phyloP scores from a whole-genome alignment of 2,113 vertebrate species.

The Bubalus kerabau region DNA sequence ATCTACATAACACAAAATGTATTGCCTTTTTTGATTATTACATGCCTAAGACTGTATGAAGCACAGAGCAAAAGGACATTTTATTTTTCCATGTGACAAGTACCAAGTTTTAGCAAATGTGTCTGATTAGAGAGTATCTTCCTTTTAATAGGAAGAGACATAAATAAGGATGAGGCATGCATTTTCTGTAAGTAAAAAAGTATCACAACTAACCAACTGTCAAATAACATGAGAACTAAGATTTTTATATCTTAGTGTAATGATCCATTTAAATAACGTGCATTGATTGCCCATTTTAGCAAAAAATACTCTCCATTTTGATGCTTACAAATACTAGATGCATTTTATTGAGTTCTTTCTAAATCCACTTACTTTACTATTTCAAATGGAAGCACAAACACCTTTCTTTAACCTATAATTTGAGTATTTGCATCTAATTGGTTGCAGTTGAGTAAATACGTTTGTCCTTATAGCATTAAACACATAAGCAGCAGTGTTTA shows the following conservation, averaged over 20 bases:
- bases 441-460: constrained; percentile 61
- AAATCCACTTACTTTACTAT: neutral
- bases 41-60: neutral
- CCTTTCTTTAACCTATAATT: constrained; percentile 28
- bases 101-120: neutral
- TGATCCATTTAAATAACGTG: neutral
- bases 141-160: neutral
- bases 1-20: neutral
- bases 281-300: neutral
- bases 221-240: neutral
- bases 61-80: neutral
- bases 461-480: constrained; percentile 73
- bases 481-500: constrained; percentile 63
- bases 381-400: constrained; percentile 20
- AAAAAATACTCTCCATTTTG: neutral
- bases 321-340: neutral
- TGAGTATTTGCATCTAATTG: constrained; percentile 51
- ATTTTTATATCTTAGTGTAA: neutral
- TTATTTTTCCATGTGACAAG: neutral
- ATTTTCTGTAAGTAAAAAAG: neutral
- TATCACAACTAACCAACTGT: neutral
- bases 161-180: neutral
- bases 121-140: neutral
- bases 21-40: neutral
- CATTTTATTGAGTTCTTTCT: neutral